Evolutionary conservation across 1,140 invertebrate species (phyloP), one percentile per base, ranked within the genome.

Genomic region (Zelostemma sp.): DNA sequence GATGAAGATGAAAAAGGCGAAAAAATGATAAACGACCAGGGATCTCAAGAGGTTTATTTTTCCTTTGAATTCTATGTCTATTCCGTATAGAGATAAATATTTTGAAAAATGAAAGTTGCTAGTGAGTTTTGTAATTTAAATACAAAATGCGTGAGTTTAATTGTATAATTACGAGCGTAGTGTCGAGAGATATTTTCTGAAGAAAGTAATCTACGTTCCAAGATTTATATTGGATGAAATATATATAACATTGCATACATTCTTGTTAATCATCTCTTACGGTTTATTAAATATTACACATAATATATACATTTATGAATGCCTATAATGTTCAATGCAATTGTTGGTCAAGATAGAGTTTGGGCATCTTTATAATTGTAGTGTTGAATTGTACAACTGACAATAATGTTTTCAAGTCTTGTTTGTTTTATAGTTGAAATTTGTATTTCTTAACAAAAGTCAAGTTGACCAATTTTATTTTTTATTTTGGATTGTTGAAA

Each of bases 81-180:
- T 47, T 35, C 11, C 14, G n/a, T 43, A 28, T 47, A 62, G 35
- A 28, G 41, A 67, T 72, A 63, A 63, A 71, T 51, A 43, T 70
- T 68, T 59, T 49, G 25, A 56, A 63, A 33, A 21, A 60, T 28
- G 50, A 60, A 68, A 73, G 71, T 73, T 51, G 77, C 73, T 79
- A 80, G 68, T 59, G 69, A 79, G 65, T 73, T 80, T 75, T 75
- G 21, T 25, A 25, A 73, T 77, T 75, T 78, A 55, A 75, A 76
- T 74, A 78, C 62, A 60, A 58, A 67, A 68, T 64, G 63, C 64
- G 77, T 67, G 73, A 65, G 74, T 72, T 73, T 67, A 57, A 58
- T 75, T 61, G 56, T 57, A 35, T 61, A 66, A 61, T 54, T 51
- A 19, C 55, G 64, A 61, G 54, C 62, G 49, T 63, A 48, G 60